phyloP scores from a whole-genome alignment of 2,888 invertebrate genomes.

The Xestia rhomboidea region DNA sequence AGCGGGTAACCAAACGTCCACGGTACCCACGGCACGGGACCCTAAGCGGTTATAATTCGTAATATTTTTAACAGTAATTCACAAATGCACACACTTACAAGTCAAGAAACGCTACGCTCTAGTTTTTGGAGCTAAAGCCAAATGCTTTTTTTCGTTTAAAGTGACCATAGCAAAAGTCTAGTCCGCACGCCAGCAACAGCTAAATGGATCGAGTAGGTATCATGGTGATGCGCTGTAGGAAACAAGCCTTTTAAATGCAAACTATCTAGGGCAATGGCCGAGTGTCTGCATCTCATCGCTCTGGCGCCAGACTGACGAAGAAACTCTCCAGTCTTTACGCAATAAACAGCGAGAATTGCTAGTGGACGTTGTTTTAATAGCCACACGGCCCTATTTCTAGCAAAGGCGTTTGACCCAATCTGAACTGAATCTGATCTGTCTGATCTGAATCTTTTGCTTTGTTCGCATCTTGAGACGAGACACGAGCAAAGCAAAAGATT shows the following conservation, averaged over 20 bases:
- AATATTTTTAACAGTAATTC: background rate
- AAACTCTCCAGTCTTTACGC: background rate
- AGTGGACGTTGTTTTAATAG: background rate
- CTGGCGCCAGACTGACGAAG: conserved; percentile 34
- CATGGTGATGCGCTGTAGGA: too few species aligned
- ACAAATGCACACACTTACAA: background rate
- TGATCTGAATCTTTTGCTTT: too few species aligned
- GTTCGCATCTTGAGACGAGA: background rate
- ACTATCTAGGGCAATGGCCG: conserved; percentile 27
- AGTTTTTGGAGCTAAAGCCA: background rate
- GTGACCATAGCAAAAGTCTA: background rate
- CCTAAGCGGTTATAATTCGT: too few species aligned
- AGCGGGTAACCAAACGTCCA: background rate
- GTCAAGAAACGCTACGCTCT: background rate
- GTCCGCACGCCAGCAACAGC: too few species aligned
- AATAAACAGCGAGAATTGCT: conserved; percentile 16
- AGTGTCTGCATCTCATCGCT: conserved; percentile 19
- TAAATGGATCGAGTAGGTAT: background rate
- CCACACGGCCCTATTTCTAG: too few species aligned
- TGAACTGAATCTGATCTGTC: too few species aligned
- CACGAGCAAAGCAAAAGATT: background rate
- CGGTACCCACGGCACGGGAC: too few species aligned
- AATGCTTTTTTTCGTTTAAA: background rate
- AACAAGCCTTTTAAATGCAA: background rate
- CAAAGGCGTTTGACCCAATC: background rate